Conservation (phyloP, 2,888 invertebrate genomes). For the Taphrorychus bicolor region DNA sequence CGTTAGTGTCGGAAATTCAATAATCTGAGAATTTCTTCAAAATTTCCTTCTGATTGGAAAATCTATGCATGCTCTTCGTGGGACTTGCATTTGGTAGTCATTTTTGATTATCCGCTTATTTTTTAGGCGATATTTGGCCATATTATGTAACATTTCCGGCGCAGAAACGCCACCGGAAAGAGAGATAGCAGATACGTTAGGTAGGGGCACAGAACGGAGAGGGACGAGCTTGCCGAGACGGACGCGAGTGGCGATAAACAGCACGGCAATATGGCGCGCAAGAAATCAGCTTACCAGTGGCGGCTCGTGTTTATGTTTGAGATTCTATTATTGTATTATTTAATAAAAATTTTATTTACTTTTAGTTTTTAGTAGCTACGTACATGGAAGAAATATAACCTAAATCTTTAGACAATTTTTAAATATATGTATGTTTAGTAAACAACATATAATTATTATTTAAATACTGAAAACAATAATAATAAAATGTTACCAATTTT, state of each 20-base stretch:
- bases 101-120: conserved; percentile 6
- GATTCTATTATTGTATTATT: too few relatives aligned
- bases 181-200: conserved; percentile 40
- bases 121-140: conserved; percentile 18
- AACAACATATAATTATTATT: too few relatives aligned
- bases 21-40: conserved; percentile 1
- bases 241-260: background rate
- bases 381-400: too few relatives aligned
- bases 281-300: background rate
- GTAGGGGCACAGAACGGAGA: background rate
- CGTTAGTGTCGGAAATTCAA: conserved; percentile 42
- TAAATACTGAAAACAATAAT: too few relatives aligned
- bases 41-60: background rate
- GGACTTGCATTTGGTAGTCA: background rate
- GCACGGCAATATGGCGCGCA: background rate
- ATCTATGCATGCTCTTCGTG: background rate
- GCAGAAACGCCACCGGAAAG: conserved; percentile 46
- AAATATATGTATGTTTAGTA: too few relatives aligned
- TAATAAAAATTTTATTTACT: too few relatives aligned
- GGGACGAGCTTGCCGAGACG: background rate
- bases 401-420: too few relatives aligned
- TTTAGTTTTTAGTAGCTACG: too few relatives aligned
- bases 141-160: conserved; percentile 45
- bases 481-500: too few relatives aligned
- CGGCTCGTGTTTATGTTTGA: too few relatives aligned